phyloP scores from a whole-genome alignment of 2,113 vertebrate species.

The Microtus richardsoni region DNA sequence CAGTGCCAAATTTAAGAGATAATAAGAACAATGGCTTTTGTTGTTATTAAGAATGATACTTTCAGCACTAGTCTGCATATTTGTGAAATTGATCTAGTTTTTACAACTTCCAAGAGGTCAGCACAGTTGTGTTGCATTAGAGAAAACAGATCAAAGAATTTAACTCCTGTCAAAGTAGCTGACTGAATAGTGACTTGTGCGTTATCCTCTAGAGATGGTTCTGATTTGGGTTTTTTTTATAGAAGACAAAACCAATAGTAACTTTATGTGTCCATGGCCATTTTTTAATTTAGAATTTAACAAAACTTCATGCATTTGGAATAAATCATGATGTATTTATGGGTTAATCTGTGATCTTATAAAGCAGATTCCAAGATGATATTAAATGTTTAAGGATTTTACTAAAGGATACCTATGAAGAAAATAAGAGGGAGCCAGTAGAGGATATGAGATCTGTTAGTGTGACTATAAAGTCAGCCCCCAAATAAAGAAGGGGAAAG shows the following conservation, averaged over 20 bases:
- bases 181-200: neutral
- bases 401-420: neutral
- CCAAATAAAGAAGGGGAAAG: neutral
- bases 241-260: neutral
- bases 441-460: neutral
- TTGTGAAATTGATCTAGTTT: neutral
- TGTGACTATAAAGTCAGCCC: neutral
- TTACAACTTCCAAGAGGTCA: neutral
- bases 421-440: neutral
- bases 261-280: neutral
- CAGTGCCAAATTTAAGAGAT: neutral
- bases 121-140: neutral
- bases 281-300: neutral
- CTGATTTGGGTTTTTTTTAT: neutral
- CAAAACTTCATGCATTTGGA: neutral
- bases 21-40: neutral
- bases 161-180: neutral
- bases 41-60: neutral
- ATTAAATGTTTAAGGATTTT: neutral
- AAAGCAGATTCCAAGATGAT: neutral
- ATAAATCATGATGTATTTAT: neutral
- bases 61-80: neutral
- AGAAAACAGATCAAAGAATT: neutral
- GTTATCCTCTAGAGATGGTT: neutral
- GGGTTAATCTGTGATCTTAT: neutral